Evolutionary conservation across 1,140 invertebrate species (phyloP).

Genomic region (Plodia interpunctella): DNA sequence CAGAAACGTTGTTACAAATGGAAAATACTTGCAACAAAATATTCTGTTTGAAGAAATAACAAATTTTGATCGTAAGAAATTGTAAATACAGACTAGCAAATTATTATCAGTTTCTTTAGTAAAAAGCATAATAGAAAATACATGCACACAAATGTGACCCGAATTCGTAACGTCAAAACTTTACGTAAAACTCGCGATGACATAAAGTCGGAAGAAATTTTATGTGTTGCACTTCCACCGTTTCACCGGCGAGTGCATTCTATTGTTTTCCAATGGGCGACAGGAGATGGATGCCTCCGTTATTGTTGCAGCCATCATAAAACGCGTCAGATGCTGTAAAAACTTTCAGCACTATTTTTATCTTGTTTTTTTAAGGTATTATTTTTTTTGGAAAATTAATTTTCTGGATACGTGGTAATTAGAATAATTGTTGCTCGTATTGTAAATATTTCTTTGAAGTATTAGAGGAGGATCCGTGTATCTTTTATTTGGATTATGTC

Average conservation of each 20-base stretch:
- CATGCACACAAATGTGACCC: neutral
- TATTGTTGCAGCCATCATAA: constrained; percentile 2
- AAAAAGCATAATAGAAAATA: too few relatives aligned
- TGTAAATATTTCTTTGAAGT: too few relatives aligned
- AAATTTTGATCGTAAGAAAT: too few relatives aligned
- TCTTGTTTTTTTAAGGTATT: neutral
- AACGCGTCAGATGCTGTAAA: constrained; percentile 1
- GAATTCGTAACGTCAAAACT: neutral
- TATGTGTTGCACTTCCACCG: constrained; percentile 26
- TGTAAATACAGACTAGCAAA: too few relatives aligned
- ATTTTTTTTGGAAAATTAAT: neutral
- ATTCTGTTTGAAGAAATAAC: too few relatives aligned
- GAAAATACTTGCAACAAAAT: too few relatives aligned
- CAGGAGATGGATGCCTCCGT: constrained; percentile 34
- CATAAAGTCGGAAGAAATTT: constrained; percentile 31
- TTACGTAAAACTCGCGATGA: constrained; percentile 5
- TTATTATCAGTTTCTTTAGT: too few relatives aligned
- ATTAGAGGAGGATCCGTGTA: too few relatives aligned
- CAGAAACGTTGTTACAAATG: too few relatives aligned
- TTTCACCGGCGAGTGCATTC: constrained; percentile 26
- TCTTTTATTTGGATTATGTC: too few relatives aligned
- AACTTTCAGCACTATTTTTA: neutral
- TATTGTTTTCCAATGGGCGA: constrained; percentile 49
- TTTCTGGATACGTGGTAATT: too few relatives aligned
- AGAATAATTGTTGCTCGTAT: too few relatives aligned